Conservation (phyloP, 2,888 invertebrate species). For the Nipponacmea schrenckii region DNA sequence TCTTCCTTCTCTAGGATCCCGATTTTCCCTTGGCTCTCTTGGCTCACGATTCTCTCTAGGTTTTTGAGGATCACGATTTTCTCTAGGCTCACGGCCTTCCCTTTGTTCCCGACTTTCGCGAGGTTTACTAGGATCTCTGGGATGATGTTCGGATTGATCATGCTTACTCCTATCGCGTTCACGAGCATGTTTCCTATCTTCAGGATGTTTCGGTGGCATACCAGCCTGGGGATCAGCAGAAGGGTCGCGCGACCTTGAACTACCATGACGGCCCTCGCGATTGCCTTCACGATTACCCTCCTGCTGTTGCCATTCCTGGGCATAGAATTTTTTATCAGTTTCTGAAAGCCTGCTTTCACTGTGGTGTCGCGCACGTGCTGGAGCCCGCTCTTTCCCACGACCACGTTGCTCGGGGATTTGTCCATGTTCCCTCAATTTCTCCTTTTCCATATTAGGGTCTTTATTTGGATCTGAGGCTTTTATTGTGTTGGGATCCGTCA, state of each 20-base stretch:
- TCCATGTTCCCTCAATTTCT: constrained; percentile 46
- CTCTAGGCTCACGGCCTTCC: constrained; percentile 35
- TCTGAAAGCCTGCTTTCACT: constrained; percentile 54
- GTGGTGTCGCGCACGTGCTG: constrained; percentile 50
- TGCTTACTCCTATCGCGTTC: neutral
- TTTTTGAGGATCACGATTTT: constrained; percentile 30
- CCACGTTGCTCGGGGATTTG: constrained; percentile 45
- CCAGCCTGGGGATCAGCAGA: constrained; percentile 21
- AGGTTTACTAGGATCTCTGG: neutral
- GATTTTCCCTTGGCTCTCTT: too few relatives aligned
- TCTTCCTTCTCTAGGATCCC: too few relatives aligned
- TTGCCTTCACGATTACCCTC: constrained; percentile 31
- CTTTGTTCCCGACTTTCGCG: constrained; percentile 28
- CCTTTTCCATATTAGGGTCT: constrained; percentile 32
- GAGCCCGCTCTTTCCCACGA: constrained; percentile 50
- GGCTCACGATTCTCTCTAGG: constrained; percentile 31
- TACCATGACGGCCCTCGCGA: constrained; percentile 38
- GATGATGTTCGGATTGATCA: neutral
- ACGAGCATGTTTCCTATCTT: constrained; percentile 10
- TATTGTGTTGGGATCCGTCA: constrained; percentile 50
- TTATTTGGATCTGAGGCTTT: constrained; percentile 10
- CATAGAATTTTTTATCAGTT: constrained; percentile 47
- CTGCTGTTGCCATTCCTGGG: constrained; percentile 34
- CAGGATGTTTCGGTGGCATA: constrained; percentile 18
- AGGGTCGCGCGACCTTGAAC: constrained; percentile 32